Conservation (phyloP, 1,140 invertebrate species). For the Meloidogyne exigua region DNA sequence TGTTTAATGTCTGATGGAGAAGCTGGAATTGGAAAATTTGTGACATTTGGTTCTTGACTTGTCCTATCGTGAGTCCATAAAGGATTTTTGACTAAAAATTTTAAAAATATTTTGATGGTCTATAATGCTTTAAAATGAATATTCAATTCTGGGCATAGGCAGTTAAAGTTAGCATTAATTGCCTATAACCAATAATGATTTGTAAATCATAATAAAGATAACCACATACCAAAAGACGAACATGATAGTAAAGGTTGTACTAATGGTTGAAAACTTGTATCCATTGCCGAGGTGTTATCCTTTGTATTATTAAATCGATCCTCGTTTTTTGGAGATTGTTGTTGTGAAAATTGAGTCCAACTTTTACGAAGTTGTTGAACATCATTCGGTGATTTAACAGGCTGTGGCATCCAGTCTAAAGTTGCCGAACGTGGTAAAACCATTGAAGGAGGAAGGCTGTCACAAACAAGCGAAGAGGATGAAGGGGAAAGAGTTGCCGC, state of each 20-base stretch:
- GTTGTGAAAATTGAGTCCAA: conserved; percentile 1
- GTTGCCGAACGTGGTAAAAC: not conserved
- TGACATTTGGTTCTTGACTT: not conserved
- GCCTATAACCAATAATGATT: too few relatives aligned
- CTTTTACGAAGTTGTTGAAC: not conserved
- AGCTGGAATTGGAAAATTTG: not conserved
- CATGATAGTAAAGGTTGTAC: not conserved
- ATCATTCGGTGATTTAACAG: not conserved
- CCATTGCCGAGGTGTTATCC: not conserved
- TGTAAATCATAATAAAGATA: too few relatives aligned
- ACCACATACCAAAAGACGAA: not conserved
- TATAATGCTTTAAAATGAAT: too few relatives aligned
- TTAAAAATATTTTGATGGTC: not conserved
- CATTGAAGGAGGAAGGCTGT: not conserved
- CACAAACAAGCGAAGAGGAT: not conserved
- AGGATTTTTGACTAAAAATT: not conserved
- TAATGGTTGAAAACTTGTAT: not conserved
- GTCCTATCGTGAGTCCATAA: too few relatives aligned
- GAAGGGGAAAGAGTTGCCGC: not conserved
- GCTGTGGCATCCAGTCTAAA: not conserved
- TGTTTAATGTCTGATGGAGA: not conserved
- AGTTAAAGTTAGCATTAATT: too few relatives aligned
- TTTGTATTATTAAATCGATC: not conserved
- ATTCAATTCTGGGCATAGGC: too few relatives aligned
- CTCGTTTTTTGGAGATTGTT: not conserved